Conservation (phyloP, 1,140 invertebrate genomes). For the Oryzaephilus surinamensis region DNA sequence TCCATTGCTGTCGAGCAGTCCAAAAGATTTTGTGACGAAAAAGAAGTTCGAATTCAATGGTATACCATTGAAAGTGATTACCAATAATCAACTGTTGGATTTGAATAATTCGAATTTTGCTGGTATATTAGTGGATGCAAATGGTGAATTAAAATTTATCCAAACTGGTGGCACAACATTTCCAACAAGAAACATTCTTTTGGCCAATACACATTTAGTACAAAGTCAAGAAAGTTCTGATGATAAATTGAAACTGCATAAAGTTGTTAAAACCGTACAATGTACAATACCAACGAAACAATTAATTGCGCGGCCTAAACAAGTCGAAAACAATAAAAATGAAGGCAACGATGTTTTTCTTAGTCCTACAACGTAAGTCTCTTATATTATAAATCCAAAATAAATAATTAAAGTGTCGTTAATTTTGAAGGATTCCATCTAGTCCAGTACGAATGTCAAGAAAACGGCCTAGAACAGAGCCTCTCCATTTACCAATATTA, state of each 20-base stretch:
- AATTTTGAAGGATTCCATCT: slow-evolving; percentile 42
- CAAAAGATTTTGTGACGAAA: slow-evolving; percentile 60
- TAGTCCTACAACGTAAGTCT: slow-evolving; percentile 51
- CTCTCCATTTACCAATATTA: slow-evolving; percentile 42
- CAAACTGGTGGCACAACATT: slow-evolving; percentile 36
- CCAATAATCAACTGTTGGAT: slow-evolving; percentile 50
- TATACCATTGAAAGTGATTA: slow-evolving; percentile 48
- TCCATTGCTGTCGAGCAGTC: slow-evolving; percentile 67
- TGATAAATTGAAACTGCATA: slow-evolving; percentile 26
- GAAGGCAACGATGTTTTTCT: slow-evolving; percentile 61
- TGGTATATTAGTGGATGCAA: slow-evolving; percentile 51
- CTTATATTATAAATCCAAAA: background rate
- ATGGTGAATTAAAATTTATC: slow-evolving; percentile 54
- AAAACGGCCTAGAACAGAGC: slow-evolving; percentile 53
- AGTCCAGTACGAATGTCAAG: slow-evolving; percentile 51
- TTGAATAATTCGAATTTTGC: slow-evolving; percentile 45
- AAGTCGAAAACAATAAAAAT: slow-evolving; percentile 41
- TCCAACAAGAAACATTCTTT: slow-evolving; percentile 39
- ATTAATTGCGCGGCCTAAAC: slow-evolving; percentile 33
- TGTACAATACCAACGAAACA: slow-evolving; percentile 21
- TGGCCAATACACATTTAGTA: slow-evolving; percentile 39
- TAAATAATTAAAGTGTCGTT: background rate
- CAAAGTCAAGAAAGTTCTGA: slow-evolving; percentile 22
- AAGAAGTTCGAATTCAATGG: slow-evolving; percentile 49
- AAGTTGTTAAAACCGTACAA: slow-evolving; percentile 28